Evolutionary conservation across 2,888 invertebrate genomes (phyloP).

Genomic region (Phengaris alcon): DNA sequence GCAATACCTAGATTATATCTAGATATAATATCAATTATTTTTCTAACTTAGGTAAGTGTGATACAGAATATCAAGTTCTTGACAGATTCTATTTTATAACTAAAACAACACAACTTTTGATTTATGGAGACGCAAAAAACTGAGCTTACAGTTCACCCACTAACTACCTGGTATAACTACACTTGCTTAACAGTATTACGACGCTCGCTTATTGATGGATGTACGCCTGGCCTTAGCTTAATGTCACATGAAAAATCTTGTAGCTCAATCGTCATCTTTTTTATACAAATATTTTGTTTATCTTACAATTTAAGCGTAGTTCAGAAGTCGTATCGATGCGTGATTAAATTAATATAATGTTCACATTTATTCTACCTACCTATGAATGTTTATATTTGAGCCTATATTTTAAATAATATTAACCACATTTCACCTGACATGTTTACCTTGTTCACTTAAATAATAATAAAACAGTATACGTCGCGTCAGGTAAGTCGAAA

Average conservation of each 20-base stretch:
- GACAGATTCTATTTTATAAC: too few species aligned
- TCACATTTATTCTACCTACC: not conserved
- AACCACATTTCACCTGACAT: not conserved
- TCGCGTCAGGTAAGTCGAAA: slow-evolving; percentile 67
- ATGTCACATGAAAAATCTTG: slow-evolving; percentile 3
- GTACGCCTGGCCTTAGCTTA: not conserved
- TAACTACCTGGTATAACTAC: too few species aligned
- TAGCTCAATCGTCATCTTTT: not conserved
- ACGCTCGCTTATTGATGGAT: not conserved
- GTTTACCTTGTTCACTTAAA: not conserved
- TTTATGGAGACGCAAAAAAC: too few species aligned
- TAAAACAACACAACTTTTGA: too few species aligned
- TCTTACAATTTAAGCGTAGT: not conserved
- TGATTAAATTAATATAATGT: not conserved
- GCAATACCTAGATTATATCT: too few species aligned
- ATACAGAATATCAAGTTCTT: too few species aligned
- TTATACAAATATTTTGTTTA: not conserved
- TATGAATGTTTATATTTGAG: too few species aligned
- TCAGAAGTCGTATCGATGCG: not conserved
- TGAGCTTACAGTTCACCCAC: too few species aligned
- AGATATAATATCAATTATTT: too few species aligned
- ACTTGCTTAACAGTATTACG: not conserved
- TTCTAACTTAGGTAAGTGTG: too few species aligned
- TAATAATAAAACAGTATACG: slow-evolving; percentile 33
- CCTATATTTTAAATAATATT: not conserved